Conservation (phyloP, 2,797 vertebrate genomes). For the Sternarchorhynchus goeldii region DNA sequence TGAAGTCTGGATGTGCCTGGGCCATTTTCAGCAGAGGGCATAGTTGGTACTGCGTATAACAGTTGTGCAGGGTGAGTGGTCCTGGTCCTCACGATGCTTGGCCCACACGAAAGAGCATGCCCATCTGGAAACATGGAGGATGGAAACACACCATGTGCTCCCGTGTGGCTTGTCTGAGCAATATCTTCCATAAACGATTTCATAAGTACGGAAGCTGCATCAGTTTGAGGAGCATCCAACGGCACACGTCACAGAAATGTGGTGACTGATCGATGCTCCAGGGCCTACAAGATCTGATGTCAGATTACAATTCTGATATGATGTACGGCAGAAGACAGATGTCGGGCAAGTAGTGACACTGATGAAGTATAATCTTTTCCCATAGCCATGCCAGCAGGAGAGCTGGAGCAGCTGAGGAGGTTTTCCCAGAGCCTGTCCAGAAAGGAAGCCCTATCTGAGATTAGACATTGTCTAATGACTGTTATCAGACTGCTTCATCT, state of each 20-base stretch:
- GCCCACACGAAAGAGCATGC: not conserved
- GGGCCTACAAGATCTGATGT: not conserved
- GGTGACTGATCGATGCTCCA: not conserved
- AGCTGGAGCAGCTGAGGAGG: not conserved
- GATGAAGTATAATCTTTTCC: slow-evolving; percentile 33
- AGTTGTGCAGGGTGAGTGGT: slow-evolving; percentile 7
- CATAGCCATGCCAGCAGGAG: slow-evolving; percentile 6
- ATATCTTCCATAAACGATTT: not conserved
- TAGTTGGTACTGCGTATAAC: not conserved
- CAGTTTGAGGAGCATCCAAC: not conserved
- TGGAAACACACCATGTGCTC: not conserved
- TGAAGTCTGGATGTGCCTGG: not conserved
- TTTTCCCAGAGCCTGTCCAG: slow-evolving; percentile 10
- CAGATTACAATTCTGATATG: not conserved
- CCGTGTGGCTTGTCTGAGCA: no score
- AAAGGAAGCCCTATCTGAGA: slow-evolving; percentile 22
- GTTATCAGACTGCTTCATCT: slow-evolving; percentile 43
- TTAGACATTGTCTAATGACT: slow-evolving; percentile 38
- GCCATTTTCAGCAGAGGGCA: slow-evolving; percentile 18
- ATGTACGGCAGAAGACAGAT: not conserved
- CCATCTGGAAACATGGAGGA: no score
- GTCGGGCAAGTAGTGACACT: slow-evolving; percentile 4
- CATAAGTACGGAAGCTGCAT: not conserved
- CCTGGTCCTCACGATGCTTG: not conserved
- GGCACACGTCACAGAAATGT: not conserved